Base-by-base conservation (phyloP, 1,140 invertebrate species). In the Meloidogyne floridensis region DNA sequence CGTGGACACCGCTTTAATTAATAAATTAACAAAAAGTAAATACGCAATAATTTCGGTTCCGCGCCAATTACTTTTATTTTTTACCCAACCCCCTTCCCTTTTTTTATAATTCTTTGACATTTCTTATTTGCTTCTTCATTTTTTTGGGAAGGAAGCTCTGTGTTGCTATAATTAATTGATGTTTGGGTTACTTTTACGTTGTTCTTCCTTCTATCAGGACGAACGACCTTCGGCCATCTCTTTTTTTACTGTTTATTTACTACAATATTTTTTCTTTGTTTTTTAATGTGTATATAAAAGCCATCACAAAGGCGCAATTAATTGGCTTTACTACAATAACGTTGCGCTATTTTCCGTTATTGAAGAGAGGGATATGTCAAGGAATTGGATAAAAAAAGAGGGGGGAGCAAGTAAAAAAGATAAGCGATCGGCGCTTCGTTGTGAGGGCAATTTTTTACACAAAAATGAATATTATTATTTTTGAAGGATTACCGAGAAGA, bases 391-490 rank as follows among this genome's bases (percentile, higher is more conserved):
- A 69, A 53, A 32, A 4, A 47, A 13, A 15, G 53, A 32, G 15
- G 53, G 7, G 11, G 8, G n/a, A 56, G 54, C 18, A 53, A 69
- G 59, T 70, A 11, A 59, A 53, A 47, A 51, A 79, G 77, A 79
- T 79, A 79, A 79, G 77, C 77, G 77, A 79, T 71, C 65, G 77
- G 59, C 72, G 42, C 72, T 73, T 18, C 10, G 15, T 69, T 72
- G 13, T 65, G 59, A 18, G 77, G 59, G 77, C 77, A 79, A 79
- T 79, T 79, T 79, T 79, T 79, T 79, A 79, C 77, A 79, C 77
- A 79, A 79, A 78, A 53, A 65, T 79, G 59, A 56, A 65, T 69
- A 56, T 59, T 47, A 42, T 32, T 42, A 77, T 65, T 65, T 65
- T 56, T 77, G 43, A 77, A 15, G 43, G 51, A 77, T 56, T n/a